Conservation (phyloP, 1,140 invertebrate genomes). For the Caenorhabditis elegans region WBcel235 BX284602.5:15269501-15270000, state of each 20-base stretch:
- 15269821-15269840: too few species aligned
- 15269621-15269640: slow-evolving; percentile 91
- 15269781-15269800: slow-evolving; percentile 85
- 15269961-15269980: slow-evolving; percentile 92
- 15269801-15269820: too few species aligned
- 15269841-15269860: slow-evolving; percentile 70
- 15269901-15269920: slow-evolving; percentile 94
- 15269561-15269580: slow-evolving; percentile 89
- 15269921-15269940: slow-evolving; percentile 90
- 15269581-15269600: slow-evolving; percentile 82
- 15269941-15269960: slow-evolving; percentile 81
- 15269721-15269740: slow-evolving; percentile 88
- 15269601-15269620: slow-evolving; percentile 91
- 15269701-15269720: slow-evolving; percentile 87
- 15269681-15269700: slow-evolving; percentile 91
- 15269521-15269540: slow-evolving; percentile 84
- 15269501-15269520: slow-evolving; percentile 64
- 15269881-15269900: slow-evolving; percentile 86
- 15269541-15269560: slow-evolving; percentile 88
- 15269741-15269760: slow-evolving; percentile 75
- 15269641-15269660: slow-evolving; percentile 94
- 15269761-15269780: slow-evolving; percentile 75
- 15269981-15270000: slow-evolving; percentile 93
- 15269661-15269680: slow-evolving; percentile 96
- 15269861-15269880: slow-evolving; percentile 82